These are phyloP conservation scores for Oreochromis spilurus DNA, from an alignment of 2,113 vertebrate species.

Conservation along the genomic window DNA sequence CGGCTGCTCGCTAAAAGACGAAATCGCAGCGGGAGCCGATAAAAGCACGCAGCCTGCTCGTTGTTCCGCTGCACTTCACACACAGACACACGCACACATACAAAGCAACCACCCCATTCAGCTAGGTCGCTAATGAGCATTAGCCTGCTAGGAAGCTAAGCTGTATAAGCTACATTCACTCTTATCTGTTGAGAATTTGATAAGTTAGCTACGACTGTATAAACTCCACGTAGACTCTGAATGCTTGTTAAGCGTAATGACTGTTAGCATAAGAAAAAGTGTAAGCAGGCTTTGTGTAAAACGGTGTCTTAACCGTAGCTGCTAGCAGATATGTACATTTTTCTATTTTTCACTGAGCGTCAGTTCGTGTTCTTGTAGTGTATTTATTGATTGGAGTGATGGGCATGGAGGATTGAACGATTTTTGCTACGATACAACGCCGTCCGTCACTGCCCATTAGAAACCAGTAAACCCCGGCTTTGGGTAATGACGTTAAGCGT, in stretches of 20 bases:
- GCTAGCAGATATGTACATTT: neutral
- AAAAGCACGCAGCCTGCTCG: neutral
- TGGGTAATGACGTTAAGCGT: neutral
- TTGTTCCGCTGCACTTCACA: neutral
- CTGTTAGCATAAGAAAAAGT: neutral
- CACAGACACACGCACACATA: neutral
- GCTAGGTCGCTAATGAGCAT: constrained; percentile 36
- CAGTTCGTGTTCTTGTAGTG: neutral
- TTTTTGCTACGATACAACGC: neutral
- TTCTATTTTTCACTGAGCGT: neutral
- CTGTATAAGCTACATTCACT: neutral
- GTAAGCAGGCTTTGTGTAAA: neutral
- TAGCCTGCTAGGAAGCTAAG: neutral
- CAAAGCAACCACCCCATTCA: neutral
- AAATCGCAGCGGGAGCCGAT: neutral
- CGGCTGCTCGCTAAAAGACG: neutral
- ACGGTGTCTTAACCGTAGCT: neutral
- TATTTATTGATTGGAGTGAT: neutral
- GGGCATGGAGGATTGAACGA: neutral
- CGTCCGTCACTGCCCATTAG: neutral
- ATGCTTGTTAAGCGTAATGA: neutral
- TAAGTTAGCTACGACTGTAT: neutral
- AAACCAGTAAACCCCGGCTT: neutral
- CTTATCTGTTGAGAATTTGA: neutral
- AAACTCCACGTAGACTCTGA: neutral